Evolutionary conservation across 1,140 invertebrate genomes (phyloP).

Genomic region (Pantala flavescens): DNA sequence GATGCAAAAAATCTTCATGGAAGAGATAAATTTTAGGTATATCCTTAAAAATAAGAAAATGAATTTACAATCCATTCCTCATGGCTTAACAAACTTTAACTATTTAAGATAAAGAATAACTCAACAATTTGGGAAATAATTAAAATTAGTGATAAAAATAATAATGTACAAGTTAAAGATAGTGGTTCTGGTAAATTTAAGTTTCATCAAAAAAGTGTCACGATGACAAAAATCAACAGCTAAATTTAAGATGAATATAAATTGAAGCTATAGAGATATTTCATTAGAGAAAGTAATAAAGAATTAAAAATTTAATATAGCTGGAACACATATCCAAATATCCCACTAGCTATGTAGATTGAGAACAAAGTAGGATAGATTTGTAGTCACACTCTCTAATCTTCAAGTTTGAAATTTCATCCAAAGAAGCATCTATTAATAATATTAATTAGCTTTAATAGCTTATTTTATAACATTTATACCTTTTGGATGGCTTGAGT

Average conservation of each 20-base stretch:
- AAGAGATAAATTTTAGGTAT: constrained; percentile 42
- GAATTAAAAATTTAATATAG: too few relatives aligned
- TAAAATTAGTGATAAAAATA: constrained; percentile 15
- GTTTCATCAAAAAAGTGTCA: not conserved
- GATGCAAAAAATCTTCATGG: constrained; percentile 47
- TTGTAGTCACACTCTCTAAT: not conserved
- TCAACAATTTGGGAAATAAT: constrained; percentile 13
- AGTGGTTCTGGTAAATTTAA: not conserved
- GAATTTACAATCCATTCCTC: not conserved
- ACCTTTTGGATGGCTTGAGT: constrained; percentile 29
- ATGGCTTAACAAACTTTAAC: not conserved
- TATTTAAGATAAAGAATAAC: constrained; percentile 3
- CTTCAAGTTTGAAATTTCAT: not conserved
- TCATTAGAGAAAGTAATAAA: too few relatives aligned
- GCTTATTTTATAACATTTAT: not conserved
- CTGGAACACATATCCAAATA: too few relatives aligned
- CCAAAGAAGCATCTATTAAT: not conserved
- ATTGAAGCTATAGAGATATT: too few relatives aligned
- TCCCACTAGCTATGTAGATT: not conserved
- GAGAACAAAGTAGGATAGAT: not conserved
- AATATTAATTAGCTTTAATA: not conserved
- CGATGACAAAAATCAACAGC: too few relatives aligned
- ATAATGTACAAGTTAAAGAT: constrained; percentile 14
- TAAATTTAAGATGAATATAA: too few relatives aligned
- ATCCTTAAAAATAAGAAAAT: constrained; percentile 24